Percentiles rank a stretch among this genome's conserved stretches.
These are phyloP conservation scores for Rotaria socialis DNA, from an alignment of 2,888 invertebrate genomes.

Conservation along the genomic window DNA sequence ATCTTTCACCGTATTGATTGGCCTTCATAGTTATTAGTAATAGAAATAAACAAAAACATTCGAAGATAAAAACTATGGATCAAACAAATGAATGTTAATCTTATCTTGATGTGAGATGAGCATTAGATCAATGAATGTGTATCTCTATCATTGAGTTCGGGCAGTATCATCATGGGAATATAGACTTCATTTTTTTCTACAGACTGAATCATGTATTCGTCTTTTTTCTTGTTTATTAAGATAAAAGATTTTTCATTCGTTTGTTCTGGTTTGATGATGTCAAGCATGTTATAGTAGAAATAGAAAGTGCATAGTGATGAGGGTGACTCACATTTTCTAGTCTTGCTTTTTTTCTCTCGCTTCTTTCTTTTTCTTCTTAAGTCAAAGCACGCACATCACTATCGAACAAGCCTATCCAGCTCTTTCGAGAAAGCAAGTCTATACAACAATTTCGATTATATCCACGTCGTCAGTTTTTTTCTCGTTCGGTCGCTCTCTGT, in stretches of 20 bases:
- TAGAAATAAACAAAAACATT: background rate
- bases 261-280: constrained; percentile 10
- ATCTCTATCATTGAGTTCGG: background rate
- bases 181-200: background rate
- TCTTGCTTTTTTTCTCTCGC: background rate
- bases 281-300: background rate
- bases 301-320: background rate
- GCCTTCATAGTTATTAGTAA: background rate
- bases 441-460: background rate
- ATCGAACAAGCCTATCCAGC: background rate
- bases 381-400: background rate
- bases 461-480: background rate
- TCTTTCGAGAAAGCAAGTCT: background rate
- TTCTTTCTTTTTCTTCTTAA: background rate
- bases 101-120: background rate
- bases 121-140: background rate
- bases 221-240: background rate
- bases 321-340: background rate
- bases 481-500: background rate
- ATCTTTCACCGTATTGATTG: background rate
- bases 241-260: background rate
- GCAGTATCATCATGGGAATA: background rate
- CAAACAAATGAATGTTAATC: background rate
- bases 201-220: background rate
- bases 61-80: background rate